Percentiles rank a stretch among this genome's conserved stretches.
Evolutionary conservation across 2,797 vertebrate genomes (phyloP).

Genomic region (Apodemus agrarius): DNA sequence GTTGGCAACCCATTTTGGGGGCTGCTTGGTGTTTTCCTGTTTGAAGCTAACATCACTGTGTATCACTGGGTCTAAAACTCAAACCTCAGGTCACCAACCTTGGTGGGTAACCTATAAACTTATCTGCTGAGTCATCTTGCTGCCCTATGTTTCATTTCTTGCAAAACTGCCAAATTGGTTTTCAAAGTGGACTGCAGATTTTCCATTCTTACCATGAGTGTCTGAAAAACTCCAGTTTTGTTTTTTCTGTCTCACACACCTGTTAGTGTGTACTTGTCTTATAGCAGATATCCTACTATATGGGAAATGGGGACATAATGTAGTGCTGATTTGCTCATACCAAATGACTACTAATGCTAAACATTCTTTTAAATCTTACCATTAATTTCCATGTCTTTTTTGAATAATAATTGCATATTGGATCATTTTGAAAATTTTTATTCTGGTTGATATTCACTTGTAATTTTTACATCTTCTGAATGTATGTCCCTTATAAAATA

Average conservation of each 20-base stretch:
- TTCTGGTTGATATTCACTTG: not conserved
- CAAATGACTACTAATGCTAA: not conserved
- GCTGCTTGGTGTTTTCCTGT: not conserved
- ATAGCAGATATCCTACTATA: not conserved
- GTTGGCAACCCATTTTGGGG: fast-evolving
- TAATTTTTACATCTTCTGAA: not conserved
- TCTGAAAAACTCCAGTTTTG: not conserved
- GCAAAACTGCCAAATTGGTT: not conserved
- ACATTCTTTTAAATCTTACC: not conserved
- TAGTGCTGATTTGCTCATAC: not conserved
- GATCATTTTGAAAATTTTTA: not conserved
- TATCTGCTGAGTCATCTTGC: not conserved
- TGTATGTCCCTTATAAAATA: not conserved
- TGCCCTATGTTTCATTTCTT: not conserved
- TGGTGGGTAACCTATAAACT: not conserved
- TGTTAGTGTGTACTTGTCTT: not conserved
- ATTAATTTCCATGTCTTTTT: not conserved
- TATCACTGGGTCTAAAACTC: not conserved
- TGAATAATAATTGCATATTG: not conserved
- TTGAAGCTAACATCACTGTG: not conserved
- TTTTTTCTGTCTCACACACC: not conserved
- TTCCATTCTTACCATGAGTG: not conserved
- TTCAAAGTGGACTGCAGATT: not conserved
- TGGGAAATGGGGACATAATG: not conserved
- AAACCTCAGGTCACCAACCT: not conserved